Evolutionary conservation across 2,888 invertebrate species (phyloP), one percentile per base, ranked within the genome.

Genomic region (Malthinus flaveolus): DNA sequence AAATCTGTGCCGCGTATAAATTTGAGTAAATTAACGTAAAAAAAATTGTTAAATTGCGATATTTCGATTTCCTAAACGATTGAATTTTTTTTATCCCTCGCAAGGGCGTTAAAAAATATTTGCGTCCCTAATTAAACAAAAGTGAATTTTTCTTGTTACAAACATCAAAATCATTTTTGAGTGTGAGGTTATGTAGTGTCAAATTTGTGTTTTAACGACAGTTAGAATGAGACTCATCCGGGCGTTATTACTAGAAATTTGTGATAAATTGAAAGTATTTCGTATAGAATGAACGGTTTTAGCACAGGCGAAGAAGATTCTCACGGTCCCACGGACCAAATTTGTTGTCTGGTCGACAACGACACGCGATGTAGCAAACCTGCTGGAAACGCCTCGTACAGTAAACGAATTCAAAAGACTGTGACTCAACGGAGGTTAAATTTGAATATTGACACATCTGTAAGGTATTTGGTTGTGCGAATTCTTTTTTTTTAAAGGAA

Each of bases 321-420:
- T 60, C 84, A 91, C 73, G 92, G 92, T 64, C 91, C 92, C 73
- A 87, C 90, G 59, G 92, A 93, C 76, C 93, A 93, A 82, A 88
- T 90, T 73, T 97, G 97, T 82, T 96, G 96, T 82, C 85, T 97
- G 69, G 88, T 95, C 72, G 93, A 94, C 79, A 93, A 93, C 77
- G 88, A 88, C 65, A 90, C 91, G 68, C 85, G 94, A 67, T 97
- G 97, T 80, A 84, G 87, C 65, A 87, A 94, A 74, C 86, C 89
- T 55, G 96, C 95, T 68, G 94, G 95, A 64, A 94, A 95, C 83
- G 97, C 97, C 68, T 93, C 95, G 44, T 97, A 97, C 81, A 96
- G 94, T 80, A 97, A 97, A 79, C 87, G 96, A 68, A 95, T 97
- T 71, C 96, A 97, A 80, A 97, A 96, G 79, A 96, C 93, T 56